Conservation (phyloP, 2,888 invertebrate genomes). For the Hartigia nigra region DNA sequence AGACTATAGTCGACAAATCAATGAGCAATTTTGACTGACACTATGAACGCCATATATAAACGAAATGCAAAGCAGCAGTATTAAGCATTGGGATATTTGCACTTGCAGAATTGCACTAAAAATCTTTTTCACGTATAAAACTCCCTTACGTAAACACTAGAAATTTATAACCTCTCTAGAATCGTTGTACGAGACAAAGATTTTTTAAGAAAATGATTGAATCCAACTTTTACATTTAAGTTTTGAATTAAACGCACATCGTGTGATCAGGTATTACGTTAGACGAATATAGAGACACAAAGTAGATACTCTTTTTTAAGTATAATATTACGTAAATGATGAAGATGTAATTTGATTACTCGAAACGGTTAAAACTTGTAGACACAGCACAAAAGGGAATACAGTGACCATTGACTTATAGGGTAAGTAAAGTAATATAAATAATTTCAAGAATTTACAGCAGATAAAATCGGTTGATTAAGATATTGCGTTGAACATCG, state of each 20-base stretch:
- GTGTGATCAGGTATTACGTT: background rate
- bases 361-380: background rate
- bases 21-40: background rate
- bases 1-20: background rate
- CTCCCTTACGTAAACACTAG: background rate
- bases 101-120: background rate
- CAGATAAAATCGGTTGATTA: background rate
- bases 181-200: background rate
- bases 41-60: background rate
- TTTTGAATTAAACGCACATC: background rate
- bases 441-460: background rate
- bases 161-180: background rate
- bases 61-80: background rate
- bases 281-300: background rate
- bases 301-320: background rate
- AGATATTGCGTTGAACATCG: conserved; percentile 11
- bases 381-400: background rate
- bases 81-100: background rate
- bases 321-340: background rate
- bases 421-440: background rate
- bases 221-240: background rate
- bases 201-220: background rate
- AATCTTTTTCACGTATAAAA: background rate
- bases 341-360: background rate
- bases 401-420: background rate